Evolutionary conservation across 2,888 invertebrate genomes (phyloP).

Genomic region (Rhagophthalmus giganteus): DNA sequence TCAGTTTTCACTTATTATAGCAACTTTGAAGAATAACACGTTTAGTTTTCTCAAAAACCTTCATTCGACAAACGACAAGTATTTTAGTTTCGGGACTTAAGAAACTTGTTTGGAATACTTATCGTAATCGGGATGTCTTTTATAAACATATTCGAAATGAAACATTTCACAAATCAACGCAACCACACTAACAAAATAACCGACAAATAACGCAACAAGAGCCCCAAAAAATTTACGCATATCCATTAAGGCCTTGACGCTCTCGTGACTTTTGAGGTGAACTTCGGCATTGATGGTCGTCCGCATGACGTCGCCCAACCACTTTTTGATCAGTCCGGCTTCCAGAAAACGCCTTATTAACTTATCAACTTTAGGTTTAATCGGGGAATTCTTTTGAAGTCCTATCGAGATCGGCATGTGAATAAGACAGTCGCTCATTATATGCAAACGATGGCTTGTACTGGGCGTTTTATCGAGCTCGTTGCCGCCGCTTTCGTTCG

Average conservation of each 20-base stretch:
- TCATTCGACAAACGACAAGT: too few relatives aligned
- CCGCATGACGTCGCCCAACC: conserved; percentile 75
- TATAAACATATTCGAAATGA: conserved; percentile 69
- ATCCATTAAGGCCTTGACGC: conserved; percentile 75
- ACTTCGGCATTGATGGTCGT: conserved; percentile 61
- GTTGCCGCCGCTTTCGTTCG: conserved; percentile 28
- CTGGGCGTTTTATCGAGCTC: conserved; percentile 23
- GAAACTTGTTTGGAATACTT: conserved; percentile 58
- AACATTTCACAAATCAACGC: conserved; percentile 65
- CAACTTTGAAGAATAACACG: too few relatives aligned
- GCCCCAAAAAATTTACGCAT: conserved; percentile 78
- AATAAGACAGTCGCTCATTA: conserved; percentile 80
- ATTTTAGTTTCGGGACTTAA: neutral
- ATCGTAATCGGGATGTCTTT: conserved; percentile 71
- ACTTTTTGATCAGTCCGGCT: conserved; percentile 76
- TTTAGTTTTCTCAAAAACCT: too few relatives aligned
- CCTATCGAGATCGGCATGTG: conserved; percentile 81
- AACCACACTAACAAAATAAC: conserved; percentile 65
- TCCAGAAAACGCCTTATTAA: conserved; percentile 71
- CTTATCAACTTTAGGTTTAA: conserved; percentile 70
- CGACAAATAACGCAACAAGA: conserved; percentile 70
- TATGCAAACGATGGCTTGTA: conserved; percentile 63
- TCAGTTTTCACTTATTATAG: too few relatives aligned
- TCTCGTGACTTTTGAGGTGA: conserved; percentile 51
- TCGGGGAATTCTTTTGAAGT: conserved; percentile 78